Base-by-base conservation (phyloP, 2,113 vertebrate species). In the Hyperoodon ampullatus region DNA sequence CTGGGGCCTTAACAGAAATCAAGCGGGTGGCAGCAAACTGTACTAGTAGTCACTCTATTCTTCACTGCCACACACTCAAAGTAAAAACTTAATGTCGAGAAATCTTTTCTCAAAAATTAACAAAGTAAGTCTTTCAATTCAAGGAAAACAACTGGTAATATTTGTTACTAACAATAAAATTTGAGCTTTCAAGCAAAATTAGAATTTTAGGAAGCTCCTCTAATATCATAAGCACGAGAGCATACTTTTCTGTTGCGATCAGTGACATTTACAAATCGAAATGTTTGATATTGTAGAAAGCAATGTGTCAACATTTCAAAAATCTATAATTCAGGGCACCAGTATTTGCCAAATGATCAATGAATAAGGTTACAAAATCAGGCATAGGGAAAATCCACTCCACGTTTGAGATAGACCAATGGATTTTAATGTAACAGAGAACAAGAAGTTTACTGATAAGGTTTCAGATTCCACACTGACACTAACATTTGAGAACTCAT, bases 221-320 rank as follows among this genome's bases (percentile, higher is more conserved):
- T 88, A 35, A 28, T 65, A 68, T 53, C 3, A 16, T 53, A 10
- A 61, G 18, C 84, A 63, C 65, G 12, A 92, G 33, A 81, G 26
- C 30, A 74, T 53, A 70, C 35, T 95, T 80, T 81, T 50, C 90
- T n/a, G 42, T 14, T 65, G 58, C 88, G 39, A 88, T 72, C 26
- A 24, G 61, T 84, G 42, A 68, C 70, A 93, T 92, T 92, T 81
- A 94, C 53, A 90, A 66, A 94, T 90, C 60, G 71, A 44, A 78
- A 21, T 71, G 42, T 19, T 68, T 87, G 68, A 81, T 94, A 53
- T 53, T 66, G 30, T 88, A 66, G 60, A 88, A 71, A 93, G 89
- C 92, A 89, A 75, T 30, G 3, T 72, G 60, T 77, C 68, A 75
- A 78, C 78, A 88, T 70, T 84, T 60, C 18, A 88, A 94, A 92